These are phyloP conservation scores for Drosophila ercepeae DNA, from an alignment of 1,140 invertebrate genomes.

Conservation along the genomic window DNA sequence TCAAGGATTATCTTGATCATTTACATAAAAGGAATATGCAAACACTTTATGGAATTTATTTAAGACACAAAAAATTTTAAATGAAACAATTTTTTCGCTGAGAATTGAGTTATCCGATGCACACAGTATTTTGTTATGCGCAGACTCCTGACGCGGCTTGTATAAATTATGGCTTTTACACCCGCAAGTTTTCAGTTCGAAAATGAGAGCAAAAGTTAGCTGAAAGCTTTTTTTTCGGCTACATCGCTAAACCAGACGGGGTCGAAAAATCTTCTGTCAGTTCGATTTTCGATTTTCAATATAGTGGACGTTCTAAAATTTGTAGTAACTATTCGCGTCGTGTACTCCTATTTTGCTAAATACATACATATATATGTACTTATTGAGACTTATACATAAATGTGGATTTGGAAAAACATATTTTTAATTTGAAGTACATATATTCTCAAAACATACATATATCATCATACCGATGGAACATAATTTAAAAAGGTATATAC, in stretches of 20 bases:
- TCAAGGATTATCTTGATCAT: too few species aligned
- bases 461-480: background rate
- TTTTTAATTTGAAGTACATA: slow-evolving; percentile 20
- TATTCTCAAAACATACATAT: slow-evolving; percentile 7
- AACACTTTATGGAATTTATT: too few species aligned
- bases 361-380: slow-evolving; percentile 11
- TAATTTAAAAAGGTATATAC: slow-evolving; percentile 2
- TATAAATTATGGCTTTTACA: background rate
- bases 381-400: slow-evolving; percentile 34
- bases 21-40: too few species aligned
- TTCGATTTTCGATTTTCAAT: slow-evolving; percentile 71
- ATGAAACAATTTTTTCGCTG: too few species aligned
- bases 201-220: slow-evolving; percentile 15
- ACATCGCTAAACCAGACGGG: slow-evolving; percentile 21
- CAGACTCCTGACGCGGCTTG: slow-evolving; percentile 24
- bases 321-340: slow-evolving; percentile 19
- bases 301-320: slow-evolving; percentile 54
- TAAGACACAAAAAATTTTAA: too few species aligned
- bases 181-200: slow-evolving; percentile 11
- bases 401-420: slow-evolving; percentile 28
- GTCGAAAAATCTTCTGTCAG: slow-evolving; percentile 47
- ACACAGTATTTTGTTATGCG: too few species aligned
- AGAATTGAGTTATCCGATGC: too few species aligned
- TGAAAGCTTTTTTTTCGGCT: slow-evolving; percentile 34
- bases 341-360: slow-evolving; percentile 19